Evolutionary conservation across 2,113 vertebrate genomes (phyloP), one percentile per base, ranked within the genome.

Genomic region (Progne subis): DNA sequence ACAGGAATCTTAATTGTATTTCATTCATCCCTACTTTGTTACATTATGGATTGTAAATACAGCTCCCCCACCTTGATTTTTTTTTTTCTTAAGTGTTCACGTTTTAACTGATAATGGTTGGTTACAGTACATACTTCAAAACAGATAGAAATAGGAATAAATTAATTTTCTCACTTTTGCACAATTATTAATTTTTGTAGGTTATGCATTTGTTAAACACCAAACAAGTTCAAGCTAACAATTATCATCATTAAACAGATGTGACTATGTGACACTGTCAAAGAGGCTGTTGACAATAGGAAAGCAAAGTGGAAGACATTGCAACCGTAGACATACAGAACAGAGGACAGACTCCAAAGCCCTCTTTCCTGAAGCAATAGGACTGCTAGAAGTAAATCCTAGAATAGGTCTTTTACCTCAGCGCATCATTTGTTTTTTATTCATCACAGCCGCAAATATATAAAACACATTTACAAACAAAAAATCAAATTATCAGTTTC

Each of bases 231-330:
- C 68, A 76, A 88, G 29, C 12, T 72, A 88, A 75, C n/a, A 88
- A 84, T 90, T 90, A 86, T 9, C 57, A 88, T 46, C 14, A 52
- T 79, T 94, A 75, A 84, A 43, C 32, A 88, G 61, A 90, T 95
- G 80, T 32, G 2, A 69, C 46, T 74, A 12, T 6, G 61, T 91
- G 61, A 61, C 76, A 84, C 6, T 25, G 67, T 49, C 76, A 90
- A 53, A 91, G 65, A 81, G 92, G 88, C 24, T 69, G 80, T 50
- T 90, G 81, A 49, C 82, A 92, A 88, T 2, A 59, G 9, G 46
- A 94, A 92, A 90, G 44, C 2, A 6, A 80, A 92, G 80, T 3
- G 5, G 52, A 68, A 94, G 59, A 61, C 23, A 52, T 74, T 75
- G 57, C 15, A 86, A 4, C 71, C 60, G 18, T 4, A 9, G 37